Evolutionary conservation across 2,113 vertebrate species (phyloP), one percentile per base, ranked within the genome.

Genomic region (Romanogobio albipinnatus): DNA sequence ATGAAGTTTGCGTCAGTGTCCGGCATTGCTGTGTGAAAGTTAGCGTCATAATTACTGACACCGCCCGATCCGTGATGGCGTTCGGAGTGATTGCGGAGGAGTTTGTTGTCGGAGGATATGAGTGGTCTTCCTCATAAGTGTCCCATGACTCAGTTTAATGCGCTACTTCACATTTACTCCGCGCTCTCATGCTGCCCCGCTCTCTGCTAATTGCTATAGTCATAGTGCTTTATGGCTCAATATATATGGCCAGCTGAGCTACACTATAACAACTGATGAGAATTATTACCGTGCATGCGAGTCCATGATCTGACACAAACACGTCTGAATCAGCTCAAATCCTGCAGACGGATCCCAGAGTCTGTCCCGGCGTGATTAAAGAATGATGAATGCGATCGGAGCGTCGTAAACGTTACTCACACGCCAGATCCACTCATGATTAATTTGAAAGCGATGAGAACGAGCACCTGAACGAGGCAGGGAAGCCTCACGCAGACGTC

Each of bases 391-490:
- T 97, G 96, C 96, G 92, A 90, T 95, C 94, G 93, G 95, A 93
- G 92, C 92, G 87, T 92, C 94, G 91, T 96, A 94, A 96, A 92
- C 96, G 94, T 96, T 96, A 96, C 92, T 96, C 95, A 96, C 94
- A 95, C 94, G 91, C 95, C 93, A 96, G 95, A 95, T 95, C 94
- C 95, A 94, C 94, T 94, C 91, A 93, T 98, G 97, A 98, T 99
- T 99, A 98, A 98, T 98, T 96, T 97, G 94, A 97, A 97, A 97
- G 97, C 97, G 97, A 98, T 94, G 94, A 93, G 94, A 94, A 96
- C 90, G 96, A 96, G 95, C 96, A 97, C 96, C 97, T 97, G 96
- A 99, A 98, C 96, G 97, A 98, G 97, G 97, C 96, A 97, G 96
- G 95, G 96, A 95, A 94, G 96, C 95, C 66, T 43, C 66, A 2